Evolutionary conservation across 2,888 invertebrate species (phyloP), one percentile per base, ranked within the genome.

Genomic region (Troglohyphantes excavatus): DNA sequence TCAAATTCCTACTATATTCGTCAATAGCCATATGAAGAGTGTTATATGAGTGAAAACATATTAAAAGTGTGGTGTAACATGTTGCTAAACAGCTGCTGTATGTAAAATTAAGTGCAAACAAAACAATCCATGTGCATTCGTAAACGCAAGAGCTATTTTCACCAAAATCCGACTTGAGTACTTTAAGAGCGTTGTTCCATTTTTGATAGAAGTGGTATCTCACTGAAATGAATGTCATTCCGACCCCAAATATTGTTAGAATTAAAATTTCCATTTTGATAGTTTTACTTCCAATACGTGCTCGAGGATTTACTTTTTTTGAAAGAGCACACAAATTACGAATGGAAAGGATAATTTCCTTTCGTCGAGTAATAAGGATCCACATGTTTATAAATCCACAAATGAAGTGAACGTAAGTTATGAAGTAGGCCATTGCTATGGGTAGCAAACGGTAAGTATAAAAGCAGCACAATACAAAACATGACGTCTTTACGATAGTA

Each of bases 331-430:
- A 72, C 5, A 67, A 27, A 21, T 73, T 65, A 13, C 53, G 43
- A n/a, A 79, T 65, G 6, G 53, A 39, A 9, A 0, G n/a, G 19
- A 21, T 6, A 33, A 87, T 29, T n/a, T 26, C 9, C 1, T 67
- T 27, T n/a, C 53, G 21, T 2, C 33, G 63, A n/a, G 17, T 13
- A 17, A 81, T 65, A 13, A 87, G 2, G 5, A 87, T 46, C 65
- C 61, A 73, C 65, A 65, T 81, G 17, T 29, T 73, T 7, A 87
- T 21, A n/a, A 61, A 67, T 59, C 87, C 87, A 81, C 73, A 53
- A 27, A 63, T 17, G 7, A 33, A 5, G 6, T 23, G 46, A 23
- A 63, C 23, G 33, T 33, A 46, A 33, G 63, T 72, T 2, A 70
- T 78, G n/a, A 86, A n/a, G 61, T 46, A 33, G 0, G 70, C 65